Base-by-base conservation (phyloP, 53 echinoderm and acorn worm species). In the Arbacia lixula region DNA sequence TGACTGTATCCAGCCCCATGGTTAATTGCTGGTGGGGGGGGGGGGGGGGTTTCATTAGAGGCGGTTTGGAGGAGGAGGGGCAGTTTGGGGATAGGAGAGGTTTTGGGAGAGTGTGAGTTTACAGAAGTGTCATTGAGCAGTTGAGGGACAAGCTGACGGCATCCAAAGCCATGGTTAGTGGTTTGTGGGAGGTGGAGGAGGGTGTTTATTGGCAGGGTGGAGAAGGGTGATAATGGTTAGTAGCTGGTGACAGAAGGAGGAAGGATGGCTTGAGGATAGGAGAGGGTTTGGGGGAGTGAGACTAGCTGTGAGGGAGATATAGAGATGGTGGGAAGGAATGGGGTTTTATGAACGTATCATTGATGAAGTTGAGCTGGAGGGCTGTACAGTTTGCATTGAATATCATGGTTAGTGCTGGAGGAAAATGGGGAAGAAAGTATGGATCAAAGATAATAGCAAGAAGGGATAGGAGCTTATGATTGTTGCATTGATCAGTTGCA, bases 1-100 rank as follows among this genome's bases (percentile, higher is more conserved):
- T 95, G 76, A 93, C 96, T 12, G 96, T 91, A 2, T 95, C 96
- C 8, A 95, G 93, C 26, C 96, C 96, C 12, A 95, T 95, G 96
- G 96, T 95, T 58, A 40, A 90, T 66, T 21, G 19, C 6, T 17
- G 21, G n/a, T n/a, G 21, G 20, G 61, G 16, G 11, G 21, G 14
- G 56, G 3, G 58, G 17, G 14, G 24, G 3, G 20, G n/a, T n/a
- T n/a, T n/a, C n/a, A n/a, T n/a, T n/a, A n/a, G n/a, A n/a, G n/a
- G n/a, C n/a, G n/a, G n/a, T n/a, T n/a, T n/a, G n/a, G n/a, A n/a
- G n/a, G n/a, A n/a, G n/a, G n/a, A n/a, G n/a, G n/a, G n/a, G n/a
- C n/a, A n/a, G n/a, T n/a, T n/a, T n/a, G n/a, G n/a, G n/a, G n/a
- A n/a, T n/a, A n/a, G n/a, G n/a, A n/a, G n/a, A n/a, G n/a, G n/a